Evolutionary conservation across 2,888 invertebrate species (phyloP), one percentile per base, ranked within the genome.

Genomic region (Acanthosepion esculentum): DNA sequence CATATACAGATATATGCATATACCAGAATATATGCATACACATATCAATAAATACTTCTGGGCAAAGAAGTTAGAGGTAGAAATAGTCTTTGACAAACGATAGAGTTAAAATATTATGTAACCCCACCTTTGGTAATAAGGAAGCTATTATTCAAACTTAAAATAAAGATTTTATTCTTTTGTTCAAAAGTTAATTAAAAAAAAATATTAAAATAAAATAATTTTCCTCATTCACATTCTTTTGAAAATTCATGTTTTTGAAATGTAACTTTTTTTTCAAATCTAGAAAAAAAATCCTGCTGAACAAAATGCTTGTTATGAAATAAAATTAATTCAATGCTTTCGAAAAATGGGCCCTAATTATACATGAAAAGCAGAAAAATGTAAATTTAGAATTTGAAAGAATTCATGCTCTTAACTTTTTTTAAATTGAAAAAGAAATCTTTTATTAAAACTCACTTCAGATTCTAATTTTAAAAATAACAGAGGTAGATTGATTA

Each of bases 191-290:
- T 15, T 33, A 12, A 78, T 78, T 78, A 33, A 33, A 78, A 33
- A 64, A 64, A 78, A 78, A n/a, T n/a, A 78, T 23, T n/a, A 78
- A 78, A 78, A 78, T 78, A n/a, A 78, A 78, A 78, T 78, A 78
- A 78, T 78, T n/a, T 15, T 33, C 78, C 33, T n/a, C 15, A 78
- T 78, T 78, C 78, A 33, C 23, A 78, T 78, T 78, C 15, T 78
- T 1, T 12, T 10, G n/a, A 78, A 41, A 78, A 78, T n/a, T n/a
- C 33, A 10, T n/a, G 12, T 26, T n/a, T 78, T 78, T 78, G n/a
- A 12, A 33, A n/a, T 78, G 6, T n/a, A 78, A n/a, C 4, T 78
- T 78, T 78, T 78, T 41, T 41, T 41, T 78, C 12, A 33, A 78
- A n/a, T 15, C 15, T 12, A 4, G 12, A 78, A 78, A 33, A 78